These are phyloP conservation scores for Chrysolina oricalcia DNA, from an alignment of 2,888 invertebrate species.

Conservation along the genomic window DNA sequence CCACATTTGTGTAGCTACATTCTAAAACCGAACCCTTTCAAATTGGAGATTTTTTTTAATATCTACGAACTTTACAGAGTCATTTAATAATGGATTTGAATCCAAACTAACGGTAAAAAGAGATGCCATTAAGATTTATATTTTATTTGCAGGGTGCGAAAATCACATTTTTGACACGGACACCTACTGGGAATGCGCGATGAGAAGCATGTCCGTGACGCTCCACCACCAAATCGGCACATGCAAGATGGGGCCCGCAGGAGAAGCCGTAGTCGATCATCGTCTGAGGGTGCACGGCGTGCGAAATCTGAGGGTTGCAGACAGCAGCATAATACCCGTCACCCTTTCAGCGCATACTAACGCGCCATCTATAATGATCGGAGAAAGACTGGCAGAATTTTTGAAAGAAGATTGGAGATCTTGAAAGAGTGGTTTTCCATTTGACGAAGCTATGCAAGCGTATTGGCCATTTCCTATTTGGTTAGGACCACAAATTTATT, in stretches of 20 bases:
- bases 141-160: slow-evolving; percentile 70
- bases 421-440: no score
- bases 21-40: no score
- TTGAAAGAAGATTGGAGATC: slow-evolving; percentile 74
- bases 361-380: slow-evolving; percentile 82
- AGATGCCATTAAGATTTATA: no score
- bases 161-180: slow-evolving; percentile 73
- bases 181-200: slow-evolving; percentile 80
- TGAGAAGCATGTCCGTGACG: slow-evolving; percentile 76
- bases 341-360: slow-evolving; percentile 80
- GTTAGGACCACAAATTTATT: no score
- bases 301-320: slow-evolving; percentile 77
- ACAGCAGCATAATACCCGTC: slow-evolving; percentile 80
- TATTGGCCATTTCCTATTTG: no score
- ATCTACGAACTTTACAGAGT: no score
- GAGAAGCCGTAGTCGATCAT: slow-evolving; percentile 71
- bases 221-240: slow-evolving; percentile 81
- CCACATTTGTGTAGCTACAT: no score
- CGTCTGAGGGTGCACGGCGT: slow-evolving; percentile 75
- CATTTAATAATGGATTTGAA: neutral
- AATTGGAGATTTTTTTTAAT: no score
- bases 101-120: neutral
- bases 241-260: slow-evolving; percentile 74
- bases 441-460: no score
- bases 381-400: slow-evolving; percentile 81